Percentiles rank a stretch among this genome's conserved stretches.
phyloP scores from a whole-genome alignment of 2,113 vertebrate genomes.

The Atrichornis clamosus region DNA sequence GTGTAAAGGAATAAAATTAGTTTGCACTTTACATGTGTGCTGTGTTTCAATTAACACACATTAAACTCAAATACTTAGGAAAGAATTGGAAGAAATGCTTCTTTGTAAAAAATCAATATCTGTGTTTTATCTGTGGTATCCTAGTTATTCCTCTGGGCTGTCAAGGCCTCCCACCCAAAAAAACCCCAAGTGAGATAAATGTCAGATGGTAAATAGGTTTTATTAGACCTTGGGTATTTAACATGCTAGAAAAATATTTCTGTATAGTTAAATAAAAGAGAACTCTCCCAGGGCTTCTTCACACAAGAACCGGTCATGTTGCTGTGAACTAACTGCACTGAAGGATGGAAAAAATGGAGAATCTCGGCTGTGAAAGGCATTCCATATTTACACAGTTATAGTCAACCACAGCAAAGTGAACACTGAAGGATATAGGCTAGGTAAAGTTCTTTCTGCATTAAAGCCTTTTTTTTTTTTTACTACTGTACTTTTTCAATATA shows the following conservation, averaged over 20 bases:
- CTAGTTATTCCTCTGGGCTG: neutral
- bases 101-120: conserved; percentile 1
- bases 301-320: neutral
- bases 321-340: neutral
- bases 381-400: neutral
- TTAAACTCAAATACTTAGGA: neutral
- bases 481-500: conserved; percentile 43
- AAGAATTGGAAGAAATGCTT: neutral
- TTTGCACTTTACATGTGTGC: neutral
- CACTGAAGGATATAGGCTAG: neutral
- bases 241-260: neutral
- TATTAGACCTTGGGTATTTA: neutral
- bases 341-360: neutral
- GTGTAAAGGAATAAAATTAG: neutral
- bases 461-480: neutral
- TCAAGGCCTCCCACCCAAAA: neutral
- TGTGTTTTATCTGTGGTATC: neutral
- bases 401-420: neutral
- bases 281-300: neutral
- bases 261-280: neutral
- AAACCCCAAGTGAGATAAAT: neutral
- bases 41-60: neutral
- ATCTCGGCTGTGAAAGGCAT: neutral
- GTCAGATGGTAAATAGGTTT: neutral
- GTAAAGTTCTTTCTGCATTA: neutral